Evolutionary conservation across 2,888 invertebrate species (phyloP).

Genomic region (Scaptomyza flava): DNA sequence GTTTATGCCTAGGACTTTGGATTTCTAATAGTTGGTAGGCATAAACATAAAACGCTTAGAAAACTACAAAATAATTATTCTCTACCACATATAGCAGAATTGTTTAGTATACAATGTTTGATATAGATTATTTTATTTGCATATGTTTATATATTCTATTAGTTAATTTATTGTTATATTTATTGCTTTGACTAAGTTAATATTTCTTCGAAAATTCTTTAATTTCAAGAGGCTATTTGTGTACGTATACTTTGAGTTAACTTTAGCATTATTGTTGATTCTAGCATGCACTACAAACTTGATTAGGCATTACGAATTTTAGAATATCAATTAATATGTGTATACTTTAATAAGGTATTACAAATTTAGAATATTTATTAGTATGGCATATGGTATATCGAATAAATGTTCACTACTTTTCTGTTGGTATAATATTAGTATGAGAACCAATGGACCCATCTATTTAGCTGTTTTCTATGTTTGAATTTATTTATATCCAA

Average conservation of each 20-base stretch:
- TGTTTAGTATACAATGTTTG: constrained; percentile 35
- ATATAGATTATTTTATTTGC: background rate
- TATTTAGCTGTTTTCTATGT: constrained; percentile 54
- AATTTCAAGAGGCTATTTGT: constrained; percentile 57
- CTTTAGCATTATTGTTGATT: constrained; percentile 41
- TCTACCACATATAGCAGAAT: constrained; percentile 4
- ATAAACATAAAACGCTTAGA: constrained; percentile 52
- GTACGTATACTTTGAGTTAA: constrained; percentile 70
- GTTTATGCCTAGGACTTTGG: constrained; percentile 65
- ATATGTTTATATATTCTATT: constrained; percentile 1
- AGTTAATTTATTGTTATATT: constrained; percentile 51
- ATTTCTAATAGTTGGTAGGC: constrained; percentile 56
- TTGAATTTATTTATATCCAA: constrained; percentile 11
- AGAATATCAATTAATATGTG: background rate
- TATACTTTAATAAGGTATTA: constrained; percentile 31
- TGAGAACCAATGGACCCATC: constrained; percentile 58
- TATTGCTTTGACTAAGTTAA: constrained; percentile 61
- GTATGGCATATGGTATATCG: constrained; percentile 12
- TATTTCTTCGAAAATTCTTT: constrained; percentile 55
- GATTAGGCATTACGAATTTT: constrained; percentile 37
- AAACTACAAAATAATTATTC: constrained; percentile 50
- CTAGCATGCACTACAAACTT: constrained; percentile 27
- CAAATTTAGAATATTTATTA: constrained; percentile 32
- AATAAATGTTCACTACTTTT: constrained; percentile 26
- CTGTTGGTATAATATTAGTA: constrained; percentile 22